Conservation (phyloP, 2,113 vertebrate species). For the Dipodomys spectabilis region DNA sequence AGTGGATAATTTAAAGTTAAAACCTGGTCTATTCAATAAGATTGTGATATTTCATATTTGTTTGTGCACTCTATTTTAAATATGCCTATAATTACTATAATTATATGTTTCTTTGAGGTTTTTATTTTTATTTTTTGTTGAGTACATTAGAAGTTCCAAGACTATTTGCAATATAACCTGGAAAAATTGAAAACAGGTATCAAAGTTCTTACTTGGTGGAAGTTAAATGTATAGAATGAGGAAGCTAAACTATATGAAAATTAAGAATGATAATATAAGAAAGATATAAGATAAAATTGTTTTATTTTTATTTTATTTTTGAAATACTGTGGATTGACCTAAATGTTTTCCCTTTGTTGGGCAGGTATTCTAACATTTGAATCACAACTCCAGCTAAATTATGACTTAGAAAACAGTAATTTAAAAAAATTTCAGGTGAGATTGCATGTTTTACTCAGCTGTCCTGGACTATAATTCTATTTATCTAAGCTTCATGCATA, state of each 20-base stretch:
- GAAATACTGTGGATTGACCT: no score
- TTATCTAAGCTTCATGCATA: no score
- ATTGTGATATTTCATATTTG: not conserved
- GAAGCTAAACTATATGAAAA: not conserved
- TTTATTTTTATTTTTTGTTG: not conserved
- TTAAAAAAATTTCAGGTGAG: no score
- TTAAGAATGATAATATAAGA: not conserved
- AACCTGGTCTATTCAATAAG: not conserved
- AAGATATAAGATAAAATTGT: no score
- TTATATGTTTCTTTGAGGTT: not conserved
- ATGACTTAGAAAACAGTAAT: no score
- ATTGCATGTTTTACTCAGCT: no score
- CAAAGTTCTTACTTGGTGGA: not conserved
- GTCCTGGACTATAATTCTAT: no score
- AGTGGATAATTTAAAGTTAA: conserved; percentile 1
- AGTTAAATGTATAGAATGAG: not conserved
- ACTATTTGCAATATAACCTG: not conserved
- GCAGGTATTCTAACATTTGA: no score
- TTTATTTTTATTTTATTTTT: no score
- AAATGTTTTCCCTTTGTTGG: no score
- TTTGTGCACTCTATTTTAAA: not conserved
- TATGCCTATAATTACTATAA: not conserved
- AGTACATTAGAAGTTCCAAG: not conserved
- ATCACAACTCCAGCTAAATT: no score
- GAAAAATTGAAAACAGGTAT: not conserved